Evolutionary conservation across 2,888 invertebrate species (phyloP).

Genomic region (Eretmocerus hayati): DNA sequence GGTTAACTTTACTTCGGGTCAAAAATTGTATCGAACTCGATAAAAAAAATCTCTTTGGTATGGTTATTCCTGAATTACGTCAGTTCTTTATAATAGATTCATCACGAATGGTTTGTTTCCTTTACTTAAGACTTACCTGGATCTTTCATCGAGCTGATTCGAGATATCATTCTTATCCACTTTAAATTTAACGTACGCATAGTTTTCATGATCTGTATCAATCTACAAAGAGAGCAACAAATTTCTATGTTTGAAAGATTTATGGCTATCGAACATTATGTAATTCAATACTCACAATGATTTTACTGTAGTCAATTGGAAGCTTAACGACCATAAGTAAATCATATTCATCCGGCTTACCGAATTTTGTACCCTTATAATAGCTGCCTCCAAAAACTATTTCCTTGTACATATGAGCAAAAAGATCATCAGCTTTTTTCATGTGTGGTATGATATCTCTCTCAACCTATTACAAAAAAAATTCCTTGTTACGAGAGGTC

Average conservation of each 20-base stretch:
- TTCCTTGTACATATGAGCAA: constrained; percentile 33
- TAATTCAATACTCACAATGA: neutral
- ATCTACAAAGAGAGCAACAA: constrained; percentile 1
- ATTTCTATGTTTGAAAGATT: neutral
- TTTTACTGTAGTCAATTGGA: constrained; percentile 33
- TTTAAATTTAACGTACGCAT: constrained; percentile 5
- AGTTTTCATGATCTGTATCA: neutral
- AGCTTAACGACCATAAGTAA: constrained; percentile 53
- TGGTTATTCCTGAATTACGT: too few relatives aligned
- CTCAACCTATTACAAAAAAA: neutral
- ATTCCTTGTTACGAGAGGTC: too few relatives aligned
- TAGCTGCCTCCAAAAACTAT: constrained; percentile 55
- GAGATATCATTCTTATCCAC: neutral
- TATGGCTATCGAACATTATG: too few relatives aligned
- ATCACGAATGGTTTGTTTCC: too few relatives aligned
- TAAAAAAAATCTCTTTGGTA: too few relatives aligned
- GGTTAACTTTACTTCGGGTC: too few relatives aligned
- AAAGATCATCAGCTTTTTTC: constrained; percentile 28
- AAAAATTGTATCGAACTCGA: too few relatives aligned
- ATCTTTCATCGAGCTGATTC: neutral
- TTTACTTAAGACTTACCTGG: neutral
- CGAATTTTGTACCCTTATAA: constrained; percentile 54
- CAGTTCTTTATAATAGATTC: too few relatives aligned
- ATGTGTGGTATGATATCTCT: neutral
- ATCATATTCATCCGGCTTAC: constrained; percentile 56